Conservation (phyloP, 2,888 invertebrate genomes). For the Tenthredo livida region DNA sequence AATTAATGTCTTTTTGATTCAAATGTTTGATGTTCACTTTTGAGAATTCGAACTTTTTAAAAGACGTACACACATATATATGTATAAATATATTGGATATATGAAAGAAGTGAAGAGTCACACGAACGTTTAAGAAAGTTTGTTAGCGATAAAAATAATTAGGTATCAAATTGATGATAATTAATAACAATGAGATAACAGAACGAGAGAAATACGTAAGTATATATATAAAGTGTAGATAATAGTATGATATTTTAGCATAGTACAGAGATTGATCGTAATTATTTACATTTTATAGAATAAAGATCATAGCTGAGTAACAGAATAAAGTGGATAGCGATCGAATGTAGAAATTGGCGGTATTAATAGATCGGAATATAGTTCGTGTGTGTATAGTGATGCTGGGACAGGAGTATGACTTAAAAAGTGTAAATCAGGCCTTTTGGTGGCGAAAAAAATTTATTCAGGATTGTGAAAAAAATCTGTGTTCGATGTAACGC, state of each 20-base stretch:
- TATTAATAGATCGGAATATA: slow-evolving; percentile 29
- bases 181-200: slow-evolving; percentile 2
- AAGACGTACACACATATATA: background rate
- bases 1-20: background rate
- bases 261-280: background rate
- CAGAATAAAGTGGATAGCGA: slow-evolving; percentile 23
- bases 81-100: background rate
- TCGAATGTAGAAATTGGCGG: slow-evolving; percentile 5
- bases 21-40: background rate
- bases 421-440: background rate
- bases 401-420: background rate
- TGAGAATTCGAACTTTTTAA: background rate
- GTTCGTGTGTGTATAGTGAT: slow-evolving; percentile 16
- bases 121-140: background rate
- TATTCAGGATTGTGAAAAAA: background rate
- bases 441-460: background rate
- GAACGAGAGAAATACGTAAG: background rate
- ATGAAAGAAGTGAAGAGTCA: background rate
- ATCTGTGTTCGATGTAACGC: background rate
- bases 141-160: slow-evolving; percentile 5
- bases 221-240: slow-evolving; percentile 15
- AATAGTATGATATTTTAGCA: background rate
- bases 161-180: background rate
- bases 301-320: background rate
- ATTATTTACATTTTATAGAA: slow-evolving; percentile 16